phyloP scores from a whole-genome alignment of 2,888 invertebrate genomes.

The Apamea anceps region DNA sequence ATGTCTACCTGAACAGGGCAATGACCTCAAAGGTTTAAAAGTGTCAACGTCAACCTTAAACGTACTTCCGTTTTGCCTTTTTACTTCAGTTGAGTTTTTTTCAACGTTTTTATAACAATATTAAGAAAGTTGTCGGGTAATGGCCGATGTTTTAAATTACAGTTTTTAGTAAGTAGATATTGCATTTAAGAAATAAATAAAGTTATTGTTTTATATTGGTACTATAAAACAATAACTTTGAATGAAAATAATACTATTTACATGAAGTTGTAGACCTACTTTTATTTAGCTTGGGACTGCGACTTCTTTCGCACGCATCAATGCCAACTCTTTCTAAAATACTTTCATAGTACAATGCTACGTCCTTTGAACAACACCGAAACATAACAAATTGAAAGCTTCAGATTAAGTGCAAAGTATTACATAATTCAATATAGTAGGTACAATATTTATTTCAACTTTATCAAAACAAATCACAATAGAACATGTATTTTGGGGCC shows the following conservation, averaged over 20 bases:
- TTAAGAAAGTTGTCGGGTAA: neutral
- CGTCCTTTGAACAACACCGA: neutral
- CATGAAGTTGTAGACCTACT: neutral
- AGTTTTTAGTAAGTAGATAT: neutral
- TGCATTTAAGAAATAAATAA: neutral
- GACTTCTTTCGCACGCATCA: neutral
- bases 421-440: neutral
- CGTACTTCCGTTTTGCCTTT: constrained; percentile 19
- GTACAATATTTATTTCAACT: neutral
- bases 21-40: constrained; percentile 21
- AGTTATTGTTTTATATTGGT: neutral
- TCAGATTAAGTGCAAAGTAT: neutral
- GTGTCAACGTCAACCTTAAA: constrained; percentile 32
- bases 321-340: neutral
- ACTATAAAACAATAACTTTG: neutral
- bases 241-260: neutral
- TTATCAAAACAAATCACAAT: constrained; percentile 50
- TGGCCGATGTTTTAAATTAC: too few species aligned
- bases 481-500: constrained; percentile 59
- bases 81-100: constrained; percentile 7
- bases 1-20: constrained; percentile 19
- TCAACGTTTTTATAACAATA: neutral
- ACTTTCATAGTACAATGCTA: neutral
- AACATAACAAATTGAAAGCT: neutral
- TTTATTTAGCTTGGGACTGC: neutral